Conservation (phyloP, 2,113 vertebrate genomes). For the Oncorhynchus masou region DNA sequence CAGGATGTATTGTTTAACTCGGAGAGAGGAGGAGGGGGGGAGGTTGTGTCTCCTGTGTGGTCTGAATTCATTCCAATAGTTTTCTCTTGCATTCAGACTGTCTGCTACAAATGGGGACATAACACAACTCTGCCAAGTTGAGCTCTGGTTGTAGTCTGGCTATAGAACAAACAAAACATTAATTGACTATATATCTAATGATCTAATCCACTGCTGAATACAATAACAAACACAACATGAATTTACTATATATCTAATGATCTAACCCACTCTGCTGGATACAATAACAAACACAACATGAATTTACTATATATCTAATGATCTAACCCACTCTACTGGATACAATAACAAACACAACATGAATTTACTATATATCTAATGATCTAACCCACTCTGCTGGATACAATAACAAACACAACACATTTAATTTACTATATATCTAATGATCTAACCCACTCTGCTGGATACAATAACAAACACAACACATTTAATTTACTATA, state of each 20-base stretch:
- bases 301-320: too few relatives aligned
- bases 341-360: conserved; percentile 3
- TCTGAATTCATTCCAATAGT: conserved; percentile 59
- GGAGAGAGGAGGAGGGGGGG: neutral
- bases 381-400: too few relatives aligned
- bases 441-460: too few relatives aligned
- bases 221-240: neutral
- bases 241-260: neutral
- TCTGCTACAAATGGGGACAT: conserved; percentile 52
- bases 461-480: too few relatives aligned
- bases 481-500: neutral
- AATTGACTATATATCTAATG: neutral
- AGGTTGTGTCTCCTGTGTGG: conserved; percentile 26
- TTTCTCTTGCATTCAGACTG: conserved; percentile 49
- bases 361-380: too few relatives aligned
- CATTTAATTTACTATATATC: too few relatives aligned
- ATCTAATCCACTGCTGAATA: neutral
- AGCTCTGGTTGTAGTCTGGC: conserved; percentile 18
- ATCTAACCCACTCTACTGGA: conserved; percentile 6
- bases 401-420: neutral
- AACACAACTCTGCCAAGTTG: conserved; percentile 27
- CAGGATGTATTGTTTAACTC: conserved; percentile 20
- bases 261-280: neutral
- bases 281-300: neutral
- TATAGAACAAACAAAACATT: conserved; percentile 8